These are phyloP conservation scores for Gymnothorax reevesii DNA, from an alignment of 2,797 vertebrate species.

Conservation along the genomic window DNA sequence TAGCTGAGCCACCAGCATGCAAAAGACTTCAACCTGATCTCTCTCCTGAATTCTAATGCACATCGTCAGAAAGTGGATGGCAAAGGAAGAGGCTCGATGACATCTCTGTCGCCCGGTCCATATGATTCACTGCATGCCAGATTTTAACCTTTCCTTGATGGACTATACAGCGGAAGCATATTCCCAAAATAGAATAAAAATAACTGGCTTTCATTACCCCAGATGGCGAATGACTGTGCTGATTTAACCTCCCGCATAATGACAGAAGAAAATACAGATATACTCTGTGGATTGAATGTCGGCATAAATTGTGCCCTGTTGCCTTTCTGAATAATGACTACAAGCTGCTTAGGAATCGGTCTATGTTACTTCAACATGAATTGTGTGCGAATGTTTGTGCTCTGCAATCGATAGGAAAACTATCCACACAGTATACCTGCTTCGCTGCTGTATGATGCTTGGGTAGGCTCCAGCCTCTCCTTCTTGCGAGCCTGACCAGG, in stretches of 20 bases:
- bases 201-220: neutral
- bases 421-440: no score
- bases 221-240: neutral
- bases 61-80: neutral
- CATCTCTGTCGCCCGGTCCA: neutral
- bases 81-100: neutral
- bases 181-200: conserved; percentile 1
- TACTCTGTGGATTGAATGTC: neutral
- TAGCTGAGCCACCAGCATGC: neutral
- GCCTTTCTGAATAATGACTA: conserved; percentile 11
- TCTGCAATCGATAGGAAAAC: no score
- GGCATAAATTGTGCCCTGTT: neutral
- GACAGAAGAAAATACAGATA: neutral
- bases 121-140: conserved; percentile 1
- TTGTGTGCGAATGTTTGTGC: no score
- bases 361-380: neutral
- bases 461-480: no score
- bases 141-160: neutral
- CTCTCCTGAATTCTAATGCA: neutral
- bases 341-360: neutral
- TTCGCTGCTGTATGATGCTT: no score
- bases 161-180: neutral
- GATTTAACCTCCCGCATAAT: neutral
- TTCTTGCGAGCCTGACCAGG: no score
- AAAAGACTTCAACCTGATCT: neutral